These are phyloP conservation scores for Sialis fuliginosa DNA, from an alignment of 2,888 invertebrate species.

Conservation along the genomic window DNA sequence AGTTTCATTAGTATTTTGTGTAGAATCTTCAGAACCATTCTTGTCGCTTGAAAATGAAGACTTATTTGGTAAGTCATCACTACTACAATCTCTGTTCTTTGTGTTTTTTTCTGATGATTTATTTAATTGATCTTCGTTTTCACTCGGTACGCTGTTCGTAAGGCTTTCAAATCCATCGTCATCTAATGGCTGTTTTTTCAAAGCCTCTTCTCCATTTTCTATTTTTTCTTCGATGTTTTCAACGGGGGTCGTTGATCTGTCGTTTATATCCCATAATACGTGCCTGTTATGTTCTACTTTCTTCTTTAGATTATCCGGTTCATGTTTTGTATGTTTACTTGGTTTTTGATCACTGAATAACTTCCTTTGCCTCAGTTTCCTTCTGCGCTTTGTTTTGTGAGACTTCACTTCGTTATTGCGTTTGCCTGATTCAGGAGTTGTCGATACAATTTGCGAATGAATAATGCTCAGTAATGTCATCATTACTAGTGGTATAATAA, in stretches of 20 bases:
- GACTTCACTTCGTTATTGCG: slow-evolving; percentile 16
- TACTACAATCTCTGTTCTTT: neutral
- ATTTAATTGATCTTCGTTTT: slow-evolving; percentile 13
- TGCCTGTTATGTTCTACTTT: neutral
- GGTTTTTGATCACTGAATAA: slow-evolving; percentile 13
- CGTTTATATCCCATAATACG: slow-evolving; percentile 1
- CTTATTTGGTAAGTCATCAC: neutral
- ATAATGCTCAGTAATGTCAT: slow-evolving; percentile 58
- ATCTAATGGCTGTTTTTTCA: slow-evolving; percentile 24
- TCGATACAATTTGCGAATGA: slow-evolving; percentile 66
- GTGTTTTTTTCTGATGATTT: slow-evolving; percentile 7
- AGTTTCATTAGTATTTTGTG: neutral
- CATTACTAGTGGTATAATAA: slow-evolving; percentile 51
- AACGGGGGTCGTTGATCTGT: slow-evolving; percentile 7
- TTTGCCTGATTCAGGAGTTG: slow-evolving; percentile 28
- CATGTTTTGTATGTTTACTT: neutral
- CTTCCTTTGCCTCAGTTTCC: slow-evolving; percentile 17
- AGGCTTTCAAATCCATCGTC: slow-evolving; percentile 79
- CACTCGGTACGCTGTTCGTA: slow-evolving; percentile 35
- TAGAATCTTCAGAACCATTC: neutral
- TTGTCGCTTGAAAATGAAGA: neutral
- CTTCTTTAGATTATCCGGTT: too few species aligned
- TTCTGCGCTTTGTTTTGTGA: slow-evolving; percentile 14
- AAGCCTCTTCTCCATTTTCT: neutral
- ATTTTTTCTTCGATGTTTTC: neutral